These are phyloP conservation scores for Cichladusa arquata DNA, from an alignment of 2,113 vertebrate genomes.

Conservation along the genomic window DNA sequence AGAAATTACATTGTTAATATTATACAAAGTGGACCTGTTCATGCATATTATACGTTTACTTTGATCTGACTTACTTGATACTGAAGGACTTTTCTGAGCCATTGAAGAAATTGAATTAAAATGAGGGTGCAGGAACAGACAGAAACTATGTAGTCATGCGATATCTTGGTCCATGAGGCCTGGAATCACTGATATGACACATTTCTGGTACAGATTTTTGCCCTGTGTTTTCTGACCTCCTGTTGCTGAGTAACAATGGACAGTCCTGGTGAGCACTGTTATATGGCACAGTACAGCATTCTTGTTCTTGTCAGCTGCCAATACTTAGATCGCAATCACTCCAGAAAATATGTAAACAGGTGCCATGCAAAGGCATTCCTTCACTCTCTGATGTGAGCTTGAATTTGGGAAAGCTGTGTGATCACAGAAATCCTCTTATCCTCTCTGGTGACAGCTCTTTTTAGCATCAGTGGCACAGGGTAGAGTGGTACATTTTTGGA, in stretches of 20 bases:
- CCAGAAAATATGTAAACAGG: not conserved
- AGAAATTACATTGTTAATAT: slow-evolving; percentile 16
- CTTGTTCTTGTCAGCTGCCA: not conserved
- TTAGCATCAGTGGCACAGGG: not conserved
- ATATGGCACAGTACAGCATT: not conserved
- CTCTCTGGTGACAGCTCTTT: not conserved
- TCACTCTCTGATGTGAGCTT: not conserved
- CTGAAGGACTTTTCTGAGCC: slow-evolving; percentile 13
- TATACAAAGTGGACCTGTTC: slow-evolving; percentile 6
- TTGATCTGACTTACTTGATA: slow-evolving; percentile 28
- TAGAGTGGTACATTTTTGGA: not conserved
- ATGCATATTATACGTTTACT: not conserved
- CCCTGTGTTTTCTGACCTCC: not conserved
- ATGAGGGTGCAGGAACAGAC: not conserved
- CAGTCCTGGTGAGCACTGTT: not conserved
- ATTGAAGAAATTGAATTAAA: not conserved
- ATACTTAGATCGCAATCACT: slow-evolving; percentile 5
- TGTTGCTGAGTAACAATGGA: not conserved
- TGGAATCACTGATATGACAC: not conserved
- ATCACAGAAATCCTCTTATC: not conserved
- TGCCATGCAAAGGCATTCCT: not conserved
- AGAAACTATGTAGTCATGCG: not conserved
- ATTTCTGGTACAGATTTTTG: not conserved
- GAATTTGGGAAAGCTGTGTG: not conserved
- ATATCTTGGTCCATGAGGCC: not conserved